Base-by-base conservation (phyloP, 2,797 vertebrate genomes). In the Phyllotis vaccarum region DNA sequence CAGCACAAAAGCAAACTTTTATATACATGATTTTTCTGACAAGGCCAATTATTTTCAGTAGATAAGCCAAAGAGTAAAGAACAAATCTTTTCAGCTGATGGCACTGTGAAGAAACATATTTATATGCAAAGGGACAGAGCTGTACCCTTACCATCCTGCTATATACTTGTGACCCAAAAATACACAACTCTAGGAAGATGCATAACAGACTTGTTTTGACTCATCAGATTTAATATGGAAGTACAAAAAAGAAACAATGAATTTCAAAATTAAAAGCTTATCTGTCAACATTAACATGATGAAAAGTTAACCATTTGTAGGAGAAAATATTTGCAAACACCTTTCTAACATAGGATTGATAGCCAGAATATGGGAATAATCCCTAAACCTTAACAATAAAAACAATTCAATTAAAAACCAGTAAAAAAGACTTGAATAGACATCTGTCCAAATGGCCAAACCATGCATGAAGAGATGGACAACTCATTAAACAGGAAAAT, bases 231-330 rank as follows among this genome's bases (percentile, higher is more conserved):
- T 17, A 49, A 58, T 29, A 83, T 29, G 86, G 92, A 93, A 76
- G 34, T 29, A 74, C 24, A 62, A 60, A 27, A 60, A 24, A 62
- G 37, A 64, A 90, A 93, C 68, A 85, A 1, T 31, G n/a, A 91
- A 92, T 14, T 27, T 80, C 49, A 92, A 92, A 89, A 85, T 66
- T 62, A 27, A 83, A 95, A 89, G 81, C 68, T 22, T 68, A 14
- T 17, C 46, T 43, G 5, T 58, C 2, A 79, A 11, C 49, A 62
- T 60, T 31, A 81, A 52, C 40, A 52, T 7, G 13, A 92, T 75
- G 2, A 76, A 89, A 90, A 95, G 60, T 46, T 27, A 85, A 49
- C 34, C 12, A 16, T 85, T 52, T 68, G 8, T 79, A 74, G 24
- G 49, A 64, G 49, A 90, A 46, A 85, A 62, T 49, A 37, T 83